These are phyloP conservation scores for Incurvaria masculella DNA, from an alignment of 2,888 invertebrate species.

Conservation along the genomic window DNA sequence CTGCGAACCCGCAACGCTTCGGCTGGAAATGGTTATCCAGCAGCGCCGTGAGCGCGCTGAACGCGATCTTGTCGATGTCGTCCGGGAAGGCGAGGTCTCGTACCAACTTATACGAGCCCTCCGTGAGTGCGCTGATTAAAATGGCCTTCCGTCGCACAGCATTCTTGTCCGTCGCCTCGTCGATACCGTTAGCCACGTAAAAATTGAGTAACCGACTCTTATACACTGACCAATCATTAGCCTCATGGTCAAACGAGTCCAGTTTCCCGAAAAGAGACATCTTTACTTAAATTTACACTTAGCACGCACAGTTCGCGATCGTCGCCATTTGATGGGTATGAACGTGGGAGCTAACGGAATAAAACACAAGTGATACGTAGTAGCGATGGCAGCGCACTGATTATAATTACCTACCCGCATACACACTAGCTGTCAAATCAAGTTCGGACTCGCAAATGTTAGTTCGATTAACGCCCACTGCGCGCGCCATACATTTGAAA, in stretches of 20 bases:
- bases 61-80: slow-evolving; percentile 8
- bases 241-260: slow-evolving; percentile 9
- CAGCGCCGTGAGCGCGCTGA: neutral
- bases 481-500: too few relatives aligned
- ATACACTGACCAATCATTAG: slow-evolving; percentile 11
- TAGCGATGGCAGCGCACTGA: too few relatives aligned
- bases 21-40: slow-evolving; percentile 12
- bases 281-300: too few relatives aligned
- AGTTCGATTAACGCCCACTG: too few relatives aligned
- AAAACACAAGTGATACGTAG: too few relatives aligned
- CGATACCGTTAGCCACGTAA: slow-evolving; percentile 13
- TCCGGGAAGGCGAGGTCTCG: slow-evolving; percentile 13
- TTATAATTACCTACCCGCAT: too few relatives aligned
- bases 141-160: slow-evolving; percentile 13
- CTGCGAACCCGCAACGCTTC: slow-evolving; percentile 14
- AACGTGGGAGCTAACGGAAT: too few relatives aligned
- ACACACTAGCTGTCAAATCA: too few relatives aligned
- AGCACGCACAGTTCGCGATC: too few relatives aligned
- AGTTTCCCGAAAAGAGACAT: too few relatives aligned
- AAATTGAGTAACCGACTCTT: slow-evolving; percentile 8
- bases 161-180: slow-evolving; percentile 11
- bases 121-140: slow-evolving; percentile 14
- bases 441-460: too few relatives aligned
- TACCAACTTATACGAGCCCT: slow-evolving; percentile 11
- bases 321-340: too few relatives aligned